These are phyloP conservation scores for Eumeta japonica DNA, from an alignment of 1,140 invertebrate genomes.

Conservation along the genomic window DNA sequence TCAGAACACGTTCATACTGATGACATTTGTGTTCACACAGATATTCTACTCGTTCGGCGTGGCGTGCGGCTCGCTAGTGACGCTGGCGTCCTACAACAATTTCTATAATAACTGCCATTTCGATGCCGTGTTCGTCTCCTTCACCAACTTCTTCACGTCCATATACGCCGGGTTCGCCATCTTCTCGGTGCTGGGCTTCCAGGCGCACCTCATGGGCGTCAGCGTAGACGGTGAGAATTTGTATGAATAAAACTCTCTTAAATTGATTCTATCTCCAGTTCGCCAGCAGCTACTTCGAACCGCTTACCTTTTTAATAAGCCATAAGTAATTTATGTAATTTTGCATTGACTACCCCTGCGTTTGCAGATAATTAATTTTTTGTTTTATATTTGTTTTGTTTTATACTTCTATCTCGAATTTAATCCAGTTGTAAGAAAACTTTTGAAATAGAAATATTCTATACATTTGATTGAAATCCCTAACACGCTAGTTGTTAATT, in stretches of 20 bases:
- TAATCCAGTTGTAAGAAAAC: no score
- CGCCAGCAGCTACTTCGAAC: not conserved
- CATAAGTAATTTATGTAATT: constrained; percentile 2
- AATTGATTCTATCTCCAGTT: no score
- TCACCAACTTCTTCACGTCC: constrained; percentile 72
- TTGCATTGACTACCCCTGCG: no score
- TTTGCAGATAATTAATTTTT: no score
- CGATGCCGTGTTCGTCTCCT: constrained; percentile 67
- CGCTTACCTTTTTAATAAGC: not conserved
- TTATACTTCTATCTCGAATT: no score
- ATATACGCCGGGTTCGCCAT: constrained; percentile 76
- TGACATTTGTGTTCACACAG: no score
- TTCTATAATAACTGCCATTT: constrained; percentile 73
- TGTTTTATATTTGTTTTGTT: no score
- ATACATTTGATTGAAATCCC: no score
- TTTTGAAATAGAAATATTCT: no score
- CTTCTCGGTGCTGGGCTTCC: constrained; percentile 80
- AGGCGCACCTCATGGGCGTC: constrained; percentile 66
- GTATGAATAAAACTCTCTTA: no score
- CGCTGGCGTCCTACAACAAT: constrained; percentile 73
- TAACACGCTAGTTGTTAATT: no score
- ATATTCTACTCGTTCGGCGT: constrained; percentile 75
- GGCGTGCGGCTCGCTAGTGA: constrained; percentile 70
- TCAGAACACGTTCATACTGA: no score
- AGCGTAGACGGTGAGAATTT: constrained; percentile 50